Base-by-base conservation (phyloP, 2,797 vertebrate genomes). In the Tympanoctomys barrerae region DNA sequence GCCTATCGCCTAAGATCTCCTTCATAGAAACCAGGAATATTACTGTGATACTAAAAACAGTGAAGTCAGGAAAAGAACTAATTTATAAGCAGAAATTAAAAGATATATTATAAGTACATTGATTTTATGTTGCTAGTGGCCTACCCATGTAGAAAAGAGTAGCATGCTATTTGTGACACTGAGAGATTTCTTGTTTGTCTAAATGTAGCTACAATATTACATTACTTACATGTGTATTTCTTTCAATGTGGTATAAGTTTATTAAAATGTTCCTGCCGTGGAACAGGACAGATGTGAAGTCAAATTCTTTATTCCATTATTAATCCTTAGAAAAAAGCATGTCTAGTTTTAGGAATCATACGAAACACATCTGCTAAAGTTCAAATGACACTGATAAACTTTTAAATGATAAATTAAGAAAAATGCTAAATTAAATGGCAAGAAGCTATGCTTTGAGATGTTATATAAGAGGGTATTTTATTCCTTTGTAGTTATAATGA, bases 401-500 rank as follows among this genome's bases (percentile, higher is more conserved):
- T 93, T 92, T 86, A 82, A 96, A 94, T 90, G 90, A 90, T 88
- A 79, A 90, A 42, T 88, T 78, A 33, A 24, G 70, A 28, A 83
- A 94, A 28, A 73, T 16, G 31, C 28, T 52, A 57, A 91, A 87
- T 28, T 75, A 87, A 91, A 66, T 70, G 16, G 10, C n/a, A 81
- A 11, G 39, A 79, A 96, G 9, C 14, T 68, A 5, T 84, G 28
- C 73, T 68, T 90, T 94, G 52, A 79, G 28, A 81, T 89, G 36
- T 49, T 70, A 28, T 79, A 59, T 82, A 59, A 42, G 92, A 84
- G n/a, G 12, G 52, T 28, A 85, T 91, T 93, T 85, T 82, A 73
- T 90, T 24, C 52, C n/a, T 79, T 95, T 94, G 82, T 95, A 61
- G 85, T 95, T 52, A 11, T 91, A 8, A 12, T 86, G 49, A 73